These are phyloP conservation scores for Megaceryle torquata DNA, from an alignment of 2,113 vertebrate species.

Conservation along the genomic window DNA sequence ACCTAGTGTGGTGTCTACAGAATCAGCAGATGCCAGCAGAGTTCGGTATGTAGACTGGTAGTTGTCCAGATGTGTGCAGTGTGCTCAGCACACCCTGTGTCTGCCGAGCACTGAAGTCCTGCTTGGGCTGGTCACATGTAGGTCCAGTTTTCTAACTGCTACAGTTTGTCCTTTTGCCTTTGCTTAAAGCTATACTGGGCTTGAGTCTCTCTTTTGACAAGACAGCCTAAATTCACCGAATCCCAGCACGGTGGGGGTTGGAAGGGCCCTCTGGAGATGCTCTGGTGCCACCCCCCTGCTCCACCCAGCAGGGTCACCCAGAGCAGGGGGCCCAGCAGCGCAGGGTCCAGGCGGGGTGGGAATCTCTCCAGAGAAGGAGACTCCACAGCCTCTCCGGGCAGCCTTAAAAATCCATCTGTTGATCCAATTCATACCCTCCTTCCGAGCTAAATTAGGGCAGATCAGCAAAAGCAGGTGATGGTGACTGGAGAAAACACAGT, in stretches of 20 bases:
- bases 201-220: background rate
- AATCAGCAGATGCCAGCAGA: constrained; percentile 75
- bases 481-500: background rate
- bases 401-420: background rate
- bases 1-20: constrained; percentile 68
- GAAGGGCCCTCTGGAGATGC: too few relatives aligned
- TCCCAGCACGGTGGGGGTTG: too few relatives aligned
- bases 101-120: background rate
- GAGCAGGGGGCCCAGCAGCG: too few relatives aligned
- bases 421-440: background rate
- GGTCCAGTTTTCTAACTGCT: background rate
- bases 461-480: background rate
- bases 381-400: too few relatives aligned
- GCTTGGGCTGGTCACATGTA: background rate
- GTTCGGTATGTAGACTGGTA: constrained; percentile 69
- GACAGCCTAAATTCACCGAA: background rate
- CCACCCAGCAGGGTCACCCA: too few relatives aligned
- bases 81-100: background rate
- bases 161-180: background rate
- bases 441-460: background rate
- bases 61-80: background rate
- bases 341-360: too few relatives aligned
- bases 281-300: too few relatives aligned
- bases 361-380: too few relatives aligned
- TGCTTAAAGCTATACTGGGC: background rate